Conservation (phyloP, 2,113 vertebrate species). For the Alethe castanea region DNA sequence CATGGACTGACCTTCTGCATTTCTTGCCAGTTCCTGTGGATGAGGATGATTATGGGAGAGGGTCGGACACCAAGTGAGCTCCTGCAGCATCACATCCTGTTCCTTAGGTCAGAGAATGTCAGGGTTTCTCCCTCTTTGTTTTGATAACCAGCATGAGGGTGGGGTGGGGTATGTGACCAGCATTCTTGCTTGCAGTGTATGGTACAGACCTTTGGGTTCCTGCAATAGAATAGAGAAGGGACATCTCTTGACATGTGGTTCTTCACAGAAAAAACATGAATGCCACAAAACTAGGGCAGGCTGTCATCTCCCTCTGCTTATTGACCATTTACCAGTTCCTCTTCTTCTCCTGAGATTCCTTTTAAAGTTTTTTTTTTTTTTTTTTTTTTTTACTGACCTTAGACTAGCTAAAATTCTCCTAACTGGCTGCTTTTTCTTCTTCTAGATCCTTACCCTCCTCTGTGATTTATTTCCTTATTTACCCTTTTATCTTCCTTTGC, state of each 20-base stretch:
- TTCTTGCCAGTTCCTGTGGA: neutral
- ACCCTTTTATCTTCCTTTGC: neutral
- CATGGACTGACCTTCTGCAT: rapidly evolving
- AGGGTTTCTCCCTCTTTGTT: neutral
- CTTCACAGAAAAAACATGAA: neutral
- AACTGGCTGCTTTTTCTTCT: neutral
- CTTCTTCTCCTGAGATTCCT: neutral
- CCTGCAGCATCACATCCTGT: neutral
- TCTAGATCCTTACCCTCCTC: neutral
- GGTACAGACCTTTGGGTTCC: neutral
- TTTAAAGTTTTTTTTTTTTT: neutral
- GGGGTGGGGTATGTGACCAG: neutral
- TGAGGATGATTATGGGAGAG: neutral
- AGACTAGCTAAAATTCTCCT: neutral
- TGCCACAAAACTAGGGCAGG: neutral
- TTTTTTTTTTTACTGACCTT: neutral
- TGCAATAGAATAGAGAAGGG: neutral
- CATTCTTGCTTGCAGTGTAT: neutral
- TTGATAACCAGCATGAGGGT: neutral
- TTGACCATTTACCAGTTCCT: neutral
- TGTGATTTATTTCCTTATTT: neutral
- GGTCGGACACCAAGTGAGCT: neutral
- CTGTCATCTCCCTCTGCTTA: neutral
- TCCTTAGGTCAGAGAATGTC: neutral
- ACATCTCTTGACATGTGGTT: neutral